Percentiles rank a stretch among this genome's conserved stretches.
Conservation (phyloP, 2,113 vertebrate species). For the Podarcis raffonei region DNA sequence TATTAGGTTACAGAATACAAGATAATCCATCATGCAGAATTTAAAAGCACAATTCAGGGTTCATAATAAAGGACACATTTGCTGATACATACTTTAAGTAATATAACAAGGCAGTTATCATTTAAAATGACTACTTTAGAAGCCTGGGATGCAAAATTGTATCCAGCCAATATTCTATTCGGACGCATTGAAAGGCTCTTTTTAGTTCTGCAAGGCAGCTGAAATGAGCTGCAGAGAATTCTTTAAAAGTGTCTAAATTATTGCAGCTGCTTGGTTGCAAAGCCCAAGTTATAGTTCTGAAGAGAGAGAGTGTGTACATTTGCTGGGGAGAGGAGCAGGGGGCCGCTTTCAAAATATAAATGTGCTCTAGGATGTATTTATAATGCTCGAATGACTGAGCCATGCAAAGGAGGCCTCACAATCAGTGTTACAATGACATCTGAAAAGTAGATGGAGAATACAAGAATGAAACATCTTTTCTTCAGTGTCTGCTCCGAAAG, state of each 20-base stretch:
- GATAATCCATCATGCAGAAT: slow-evolving; percentile 62
- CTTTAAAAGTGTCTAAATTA: slow-evolving; percentile 23
- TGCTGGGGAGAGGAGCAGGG: background rate
- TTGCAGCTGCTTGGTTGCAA: slow-evolving; percentile 32
- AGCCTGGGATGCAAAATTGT: slow-evolving; percentile 31
- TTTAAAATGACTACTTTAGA: slow-evolving; percentile 61
- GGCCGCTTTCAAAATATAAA: slow-evolving; percentile 30
- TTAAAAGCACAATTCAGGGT: slow-evolving; percentile 59
- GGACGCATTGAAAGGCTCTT: slow-evolving; percentile 21
- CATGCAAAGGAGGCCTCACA: background rate
- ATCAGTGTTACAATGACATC: slow-evolving; percentile 18
- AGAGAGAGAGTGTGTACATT: fast-evolving
- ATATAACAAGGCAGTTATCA: slow-evolving; percentile 57
- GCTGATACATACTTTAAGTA: slow-evolving; percentile 47
- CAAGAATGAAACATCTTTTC: background rate
- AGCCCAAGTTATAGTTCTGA: slow-evolving; percentile 37
- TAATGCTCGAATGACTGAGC: background rate
- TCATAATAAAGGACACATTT: slow-evolving; percentile 53
- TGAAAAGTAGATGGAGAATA: background rate
- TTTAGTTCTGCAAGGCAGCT: background rate
- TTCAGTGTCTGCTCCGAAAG: background rate
- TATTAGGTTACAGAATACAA: slow-evolving; percentile 66
- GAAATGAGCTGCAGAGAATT: slow-evolving; percentile 31
- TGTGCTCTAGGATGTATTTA: background rate
- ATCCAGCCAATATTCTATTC: background rate